Evolutionary conservation across 2,797 vertebrate genomes (phyloP).

Genomic region (Eidolon dupreanum): DNA sequence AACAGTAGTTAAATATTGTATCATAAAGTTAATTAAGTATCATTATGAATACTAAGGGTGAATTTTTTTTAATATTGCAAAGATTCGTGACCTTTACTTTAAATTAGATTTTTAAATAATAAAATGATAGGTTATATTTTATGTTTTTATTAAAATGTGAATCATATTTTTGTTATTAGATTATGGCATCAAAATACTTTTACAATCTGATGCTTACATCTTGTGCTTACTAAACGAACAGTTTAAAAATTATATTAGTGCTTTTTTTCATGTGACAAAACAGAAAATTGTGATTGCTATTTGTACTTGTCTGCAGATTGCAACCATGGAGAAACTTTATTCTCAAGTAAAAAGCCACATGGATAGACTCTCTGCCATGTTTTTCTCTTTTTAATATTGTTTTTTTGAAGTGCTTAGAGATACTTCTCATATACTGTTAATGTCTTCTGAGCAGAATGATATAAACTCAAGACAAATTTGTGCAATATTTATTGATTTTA

Average conservation of each 20-base stretch:
- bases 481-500: neutral
- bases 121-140: neutral
- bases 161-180: neutral
- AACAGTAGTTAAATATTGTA: neutral
- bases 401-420: neutral
- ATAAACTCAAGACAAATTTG: neutral
- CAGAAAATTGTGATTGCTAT: neutral
- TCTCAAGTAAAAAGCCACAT: neutral
- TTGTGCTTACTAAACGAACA: neutral
- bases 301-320: neutral
- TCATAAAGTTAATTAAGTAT: neutral
- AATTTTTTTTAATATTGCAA: neutral
- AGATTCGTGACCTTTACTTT: neutral
- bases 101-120: slow-evolving; percentile 9
- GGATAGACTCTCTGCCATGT: neutral
- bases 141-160: neutral
- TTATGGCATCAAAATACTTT: neutral
- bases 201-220: neutral
- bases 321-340: neutral
- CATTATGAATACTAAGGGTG: neutral
- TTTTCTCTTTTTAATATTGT: neutral
- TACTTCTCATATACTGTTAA: neutral
- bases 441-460: neutral
- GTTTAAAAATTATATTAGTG: neutral
- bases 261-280: neutral